phyloP scores from a whole-genome alignment of 2,888 invertebrate species.

The Drosophila colorata region DNA sequence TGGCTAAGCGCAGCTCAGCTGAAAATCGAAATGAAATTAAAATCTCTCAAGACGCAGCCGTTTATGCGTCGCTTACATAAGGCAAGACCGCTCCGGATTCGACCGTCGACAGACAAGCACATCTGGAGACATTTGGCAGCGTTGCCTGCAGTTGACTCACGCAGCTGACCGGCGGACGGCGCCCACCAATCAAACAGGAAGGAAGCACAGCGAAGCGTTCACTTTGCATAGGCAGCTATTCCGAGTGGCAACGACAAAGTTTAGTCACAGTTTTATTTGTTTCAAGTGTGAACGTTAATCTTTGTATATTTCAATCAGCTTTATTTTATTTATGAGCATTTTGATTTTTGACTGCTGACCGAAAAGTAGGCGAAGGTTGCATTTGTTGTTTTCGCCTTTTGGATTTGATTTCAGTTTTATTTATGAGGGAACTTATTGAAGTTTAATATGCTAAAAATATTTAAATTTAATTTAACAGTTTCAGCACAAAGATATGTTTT shows the following conservation, averaged over 20 bases:
- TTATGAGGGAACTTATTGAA: conserved; percentile 18
- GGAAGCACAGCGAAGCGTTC: conserved; percentile 41
- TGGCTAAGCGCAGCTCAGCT: conserved; percentile 21
- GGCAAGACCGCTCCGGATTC: conserved; percentile 15
- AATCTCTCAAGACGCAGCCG: conserved; percentile 38
- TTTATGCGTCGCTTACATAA: conserved; percentile 47
- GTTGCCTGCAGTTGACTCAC: conserved; percentile 21
- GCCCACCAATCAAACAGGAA: conserved; percentile 47
- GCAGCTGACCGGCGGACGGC: conserved; percentile 13
- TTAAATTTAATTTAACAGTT: not conserved
- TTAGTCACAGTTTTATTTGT: conserved; percentile 33
- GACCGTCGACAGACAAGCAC: conserved; percentile 13
- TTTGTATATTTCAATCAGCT: conserved; percentile 10
- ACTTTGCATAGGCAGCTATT: conserved; percentile 30
- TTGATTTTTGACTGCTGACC: conserved; percentile 16
- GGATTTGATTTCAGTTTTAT: conserved; percentile 7
- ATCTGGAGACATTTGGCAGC: conserved; percentile 21
- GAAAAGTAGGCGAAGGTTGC: conserved; percentile 60
- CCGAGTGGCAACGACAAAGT: conserved; percentile 23
- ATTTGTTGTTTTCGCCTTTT: conserved; percentile 3
- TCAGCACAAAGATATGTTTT: no score
- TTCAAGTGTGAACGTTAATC: conserved; percentile 16
- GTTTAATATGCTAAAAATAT: conserved; percentile 4
- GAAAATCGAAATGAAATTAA: conserved; percentile 45
- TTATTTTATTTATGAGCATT: conserved; percentile 29